These are phyloP conservation scores for Globia sparganii DNA, from an alignment of 2,888 invertebrate species.

Conservation along the genomic window DNA sequence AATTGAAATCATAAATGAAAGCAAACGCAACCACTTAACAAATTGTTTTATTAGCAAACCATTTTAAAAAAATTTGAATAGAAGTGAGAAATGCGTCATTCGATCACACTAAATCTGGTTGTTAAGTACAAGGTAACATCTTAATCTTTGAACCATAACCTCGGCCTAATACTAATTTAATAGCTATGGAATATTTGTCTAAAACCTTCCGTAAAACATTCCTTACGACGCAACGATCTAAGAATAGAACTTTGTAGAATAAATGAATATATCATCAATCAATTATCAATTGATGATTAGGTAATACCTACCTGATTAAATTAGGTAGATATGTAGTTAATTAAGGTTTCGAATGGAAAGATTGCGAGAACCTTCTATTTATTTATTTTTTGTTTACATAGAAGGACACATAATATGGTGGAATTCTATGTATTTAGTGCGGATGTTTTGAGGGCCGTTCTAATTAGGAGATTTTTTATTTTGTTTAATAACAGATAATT, in stretches of 20 bases:
- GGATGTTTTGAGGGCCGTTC: slow-evolving; percentile 23
- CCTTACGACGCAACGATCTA: slow-evolving; percentile 23
- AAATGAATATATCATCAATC: slow-evolving; percentile 19
- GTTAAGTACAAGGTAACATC: not conserved
- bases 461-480: not conserved
- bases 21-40: not conserved
- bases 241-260: not conserved
- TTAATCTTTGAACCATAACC: not conserved
- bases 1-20: slow-evolving; percentile 10
- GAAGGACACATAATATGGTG: not conserved
- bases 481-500: not conserved
- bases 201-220: slow-evolving; percentile 48
- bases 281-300: slow-evolving; percentile 11
- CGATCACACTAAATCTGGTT: not conserved
- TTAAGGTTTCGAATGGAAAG: not conserved
- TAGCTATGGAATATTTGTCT: slow-evolving; percentile 50
- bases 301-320: not conserved
- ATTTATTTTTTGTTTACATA: not conserved
- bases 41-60: slow-evolving; percentile 26
- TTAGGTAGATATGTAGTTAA: not conserved
- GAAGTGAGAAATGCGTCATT: slow-evolving; percentile 32
- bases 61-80: too few species aligned
- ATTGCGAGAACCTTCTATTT: not conserved
- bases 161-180: slow-evolving; percentile 48
- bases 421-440: slow-evolving; percentile 7